Evolutionary conservation across 2,797 vertebrate genomes (phyloP).

Genomic region (Myotis pilosus): DNA sequence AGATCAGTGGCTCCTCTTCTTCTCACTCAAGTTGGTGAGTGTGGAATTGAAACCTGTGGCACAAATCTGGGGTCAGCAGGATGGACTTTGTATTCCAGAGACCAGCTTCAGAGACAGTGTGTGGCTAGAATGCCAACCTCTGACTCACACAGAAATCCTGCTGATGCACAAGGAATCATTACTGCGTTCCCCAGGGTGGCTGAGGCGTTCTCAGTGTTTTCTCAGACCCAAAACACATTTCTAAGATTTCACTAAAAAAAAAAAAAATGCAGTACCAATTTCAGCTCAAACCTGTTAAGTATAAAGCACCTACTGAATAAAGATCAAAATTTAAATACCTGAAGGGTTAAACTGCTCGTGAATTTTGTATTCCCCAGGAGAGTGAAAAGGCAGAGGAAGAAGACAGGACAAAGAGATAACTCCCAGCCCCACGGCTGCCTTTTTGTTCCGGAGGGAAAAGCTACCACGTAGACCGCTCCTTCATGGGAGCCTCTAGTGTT

Average conservation of each 20-base stretch:
- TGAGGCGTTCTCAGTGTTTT: background rate
- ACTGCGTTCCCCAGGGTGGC: accelerated
- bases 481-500: background rate
- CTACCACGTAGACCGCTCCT: accelerated
- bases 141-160: background rate
- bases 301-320: background rate
- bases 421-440: accelerated
- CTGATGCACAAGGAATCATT: background rate
- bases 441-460: background rate
- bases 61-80: background rate
- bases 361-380: background rate
- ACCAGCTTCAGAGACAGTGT: background rate
- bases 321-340: background rate
- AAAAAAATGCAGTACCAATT: background rate
- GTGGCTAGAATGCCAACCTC: background rate
- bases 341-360: background rate
- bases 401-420: background rate
- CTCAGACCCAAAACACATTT: background rate
- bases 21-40: background rate
- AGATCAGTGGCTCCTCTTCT: background rate
- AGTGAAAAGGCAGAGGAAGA: background rate
- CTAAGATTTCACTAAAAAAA: background rate
- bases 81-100: background rate
- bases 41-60: background rate
- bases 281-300: background rate